These are phyloP conservation scores for Apis florea DNA, from an alignment of 1,140 invertebrate genomes.

Conservation along the genomic window DNA sequence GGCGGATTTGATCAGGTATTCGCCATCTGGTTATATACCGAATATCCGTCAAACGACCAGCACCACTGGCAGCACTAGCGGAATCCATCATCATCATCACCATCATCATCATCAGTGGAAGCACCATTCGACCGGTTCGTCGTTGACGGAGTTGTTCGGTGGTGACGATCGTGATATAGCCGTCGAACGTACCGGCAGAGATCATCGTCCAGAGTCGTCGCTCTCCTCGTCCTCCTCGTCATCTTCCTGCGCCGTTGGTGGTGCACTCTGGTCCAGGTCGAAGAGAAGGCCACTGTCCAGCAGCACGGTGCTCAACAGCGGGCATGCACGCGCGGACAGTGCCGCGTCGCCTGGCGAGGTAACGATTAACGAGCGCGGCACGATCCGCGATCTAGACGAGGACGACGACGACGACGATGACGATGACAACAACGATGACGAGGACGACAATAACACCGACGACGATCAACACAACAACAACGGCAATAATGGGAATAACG, in stretches of 20 bases:
- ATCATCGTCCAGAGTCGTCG: conserved; percentile 61
- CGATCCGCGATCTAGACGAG: conserved; percentile 39
- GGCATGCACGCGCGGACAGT: conserved; percentile 63
- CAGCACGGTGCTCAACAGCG: conserved; percentile 62
- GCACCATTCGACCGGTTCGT: conserved; percentile 58
- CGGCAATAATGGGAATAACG: conserved; percentile 32
- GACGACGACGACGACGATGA: conserved; percentile 54
- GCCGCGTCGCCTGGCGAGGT: conserved; percentile 69
- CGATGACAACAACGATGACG: conserved; percentile 45
- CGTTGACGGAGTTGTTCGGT: conserved; percentile 61
- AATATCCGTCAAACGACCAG: conserved; percentile 77
- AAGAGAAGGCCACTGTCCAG: conserved; percentile 55
- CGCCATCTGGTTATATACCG: conserved; percentile 83
- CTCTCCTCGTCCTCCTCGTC: conserved; percentile 64
- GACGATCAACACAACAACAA: conserved; percentile 61
- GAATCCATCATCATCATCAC: not conserved
- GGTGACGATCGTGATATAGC: conserved; percentile 64
- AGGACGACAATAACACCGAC: conserved; percentile 48
- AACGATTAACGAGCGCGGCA: conserved; percentile 56
- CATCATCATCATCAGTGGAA: conserved; percentile 45
- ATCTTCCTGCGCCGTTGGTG: conserved; percentile 43
- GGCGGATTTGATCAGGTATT: conserved; percentile 83
- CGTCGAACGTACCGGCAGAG: conserved; percentile 48
- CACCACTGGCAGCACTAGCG: conserved; percentile 26
- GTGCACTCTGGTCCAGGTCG: conserved; percentile 55